These are phyloP conservation scores for Scaptomyza hsui DNA, from an alignment of 1,140 invertebrate species.

Conservation along the genomic window DNA sequence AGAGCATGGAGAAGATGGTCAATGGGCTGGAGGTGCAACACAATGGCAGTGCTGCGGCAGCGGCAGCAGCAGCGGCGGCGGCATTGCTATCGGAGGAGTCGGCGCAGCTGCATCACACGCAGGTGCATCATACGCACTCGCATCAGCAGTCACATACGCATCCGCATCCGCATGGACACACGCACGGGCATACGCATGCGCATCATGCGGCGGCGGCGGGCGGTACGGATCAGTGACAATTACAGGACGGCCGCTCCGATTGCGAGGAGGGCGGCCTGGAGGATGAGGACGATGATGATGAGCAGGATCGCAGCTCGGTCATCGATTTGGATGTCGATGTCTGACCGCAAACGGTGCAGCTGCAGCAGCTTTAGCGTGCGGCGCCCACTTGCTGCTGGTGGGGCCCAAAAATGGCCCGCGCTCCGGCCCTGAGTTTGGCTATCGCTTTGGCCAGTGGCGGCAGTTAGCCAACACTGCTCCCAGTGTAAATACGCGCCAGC, in stretches of 20 bases:
- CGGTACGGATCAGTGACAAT: constrained; percentile 81
- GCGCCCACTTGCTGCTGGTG: constrained; percentile 14
- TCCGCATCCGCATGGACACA: constrained; percentile 37
- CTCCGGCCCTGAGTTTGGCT: constrained; percentile 10
- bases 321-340: constrained; percentile 82
- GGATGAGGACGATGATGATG: constrained; percentile 59
- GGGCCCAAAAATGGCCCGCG: constrained; percentile 1
- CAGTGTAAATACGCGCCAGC: constrained; percentile 51
- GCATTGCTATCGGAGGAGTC: constrained; percentile 61
- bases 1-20: constrained; percentile 98
- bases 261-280: constrained; percentile 67
- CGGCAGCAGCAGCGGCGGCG: constrained; percentile 49
- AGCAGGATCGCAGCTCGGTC: constrained; percentile 77
- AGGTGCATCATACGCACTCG: constrained; percentile 54
- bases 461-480: constrained; percentile 33
- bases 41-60: constrained; percentile 70
- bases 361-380: constrained; percentile 61
- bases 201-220: constrained; percentile 29
- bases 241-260: constrained; percentile 79
- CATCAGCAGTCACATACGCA: constrained; percentile 45
- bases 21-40: constrained; percentile 94
- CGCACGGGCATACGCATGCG: constrained; percentile 34
- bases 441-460: constrained; percentile 10
- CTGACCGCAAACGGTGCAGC: constrained; percentile 71
- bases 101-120: constrained; percentile 56